Percentiles rank a stretch among this genome's conserved stretches.
Conservation (phyloP, 2,888 invertebrate genomes). For the Drosophila limbata region DNA sequence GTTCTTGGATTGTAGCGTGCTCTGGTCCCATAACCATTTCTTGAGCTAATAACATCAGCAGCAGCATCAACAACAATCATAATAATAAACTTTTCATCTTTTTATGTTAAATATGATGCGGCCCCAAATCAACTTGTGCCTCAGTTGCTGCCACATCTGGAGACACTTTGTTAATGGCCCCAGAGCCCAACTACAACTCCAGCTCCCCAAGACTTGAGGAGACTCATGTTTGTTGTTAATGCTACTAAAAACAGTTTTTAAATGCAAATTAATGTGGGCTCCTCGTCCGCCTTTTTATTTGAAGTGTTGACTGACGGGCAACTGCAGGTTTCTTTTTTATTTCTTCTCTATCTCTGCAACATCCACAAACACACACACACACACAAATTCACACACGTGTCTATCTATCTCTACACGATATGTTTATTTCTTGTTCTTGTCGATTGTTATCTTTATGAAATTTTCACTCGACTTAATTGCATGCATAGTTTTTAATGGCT, state of each 20-base stretch:
- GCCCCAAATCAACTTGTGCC: constrained; percentile 61
- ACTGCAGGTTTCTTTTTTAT: constrained; percentile 57
- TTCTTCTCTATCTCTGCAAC: constrained; percentile 9
- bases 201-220: constrained; percentile 10
- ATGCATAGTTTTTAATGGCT: constrained; percentile 79
- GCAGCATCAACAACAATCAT: constrained; percentile 56
- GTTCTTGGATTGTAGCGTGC: constrained; percentile 59
- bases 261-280: constrained; percentile 79
- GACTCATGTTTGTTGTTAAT: constrained; percentile 70
- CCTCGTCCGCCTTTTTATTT: constrained; percentile 69
- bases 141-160: constrained; percentile 64
- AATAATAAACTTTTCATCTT: constrained; percentile 80
- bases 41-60: constrained; percentile 73
- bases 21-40: constrained; percentile 74
- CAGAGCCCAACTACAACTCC: constrained; percentile 5
- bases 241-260: constrained; percentile 79
- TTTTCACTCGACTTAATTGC: constrained; percentile 81
- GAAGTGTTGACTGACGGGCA: constrained; percentile 76
- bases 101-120: constrained; percentile 75
- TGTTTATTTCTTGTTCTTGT: constrained; percentile 76
- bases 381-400: constrained; percentile 1
- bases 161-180: constrained; percentile 78
- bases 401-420: constrained; percentile 34
- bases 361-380: constrained; percentile 10
- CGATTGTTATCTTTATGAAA: constrained; percentile 81